These are phyloP conservation scores for Brenthis ino DNA, from an alignment of 2,888 invertebrate genomes.

Conservation along the genomic window DNA sequence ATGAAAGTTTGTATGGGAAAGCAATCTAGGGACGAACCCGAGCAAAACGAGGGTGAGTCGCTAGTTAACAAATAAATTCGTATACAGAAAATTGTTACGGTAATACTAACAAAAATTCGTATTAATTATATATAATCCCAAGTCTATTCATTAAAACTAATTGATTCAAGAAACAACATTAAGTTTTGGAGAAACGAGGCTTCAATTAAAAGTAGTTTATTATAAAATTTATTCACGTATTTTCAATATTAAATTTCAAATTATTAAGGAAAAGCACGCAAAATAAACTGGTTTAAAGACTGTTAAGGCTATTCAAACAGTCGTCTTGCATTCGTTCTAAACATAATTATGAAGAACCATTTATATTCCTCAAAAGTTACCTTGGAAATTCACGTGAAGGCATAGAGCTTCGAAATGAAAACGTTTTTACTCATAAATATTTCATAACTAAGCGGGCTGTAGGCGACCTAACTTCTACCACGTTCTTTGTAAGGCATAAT, in stretches of 20 bases:
- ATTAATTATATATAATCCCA: too few relatives aligned
- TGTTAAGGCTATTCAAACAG: slow-evolving; percentile 28
- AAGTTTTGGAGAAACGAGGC: too few relatives aligned
- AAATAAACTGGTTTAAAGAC: slow-evolving; percentile 19
- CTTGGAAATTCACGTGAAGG: slow-evolving; percentile 46
- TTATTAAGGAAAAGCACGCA: slow-evolving; percentile 3
- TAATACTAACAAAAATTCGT: too few relatives aligned
- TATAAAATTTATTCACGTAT: neutral
- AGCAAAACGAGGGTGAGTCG: too few relatives aligned
- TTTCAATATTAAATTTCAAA: slow-evolving; percentile 5
- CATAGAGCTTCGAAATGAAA: slow-evolving; percentile 45
- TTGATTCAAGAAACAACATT: too few relatives aligned
- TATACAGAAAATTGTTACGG: too few relatives aligned
- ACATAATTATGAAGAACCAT: slow-evolving; percentile 45
- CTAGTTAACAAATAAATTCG: too few relatives aligned
- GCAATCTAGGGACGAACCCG: too few relatives aligned
- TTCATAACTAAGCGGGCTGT: slow-evolving; percentile 53
- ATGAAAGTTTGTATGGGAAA: too few relatives aligned
- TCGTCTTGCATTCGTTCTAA: slow-evolving; percentile 34
- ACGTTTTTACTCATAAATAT: slow-evolving; percentile 58
- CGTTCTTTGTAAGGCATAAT: slow-evolving; percentile 39
- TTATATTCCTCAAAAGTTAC: slow-evolving; percentile 47
- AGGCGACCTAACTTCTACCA: slow-evolving; percentile 38
- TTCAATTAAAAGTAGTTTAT: neutral
- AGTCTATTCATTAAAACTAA: too few relatives aligned